Evolutionary conservation across 37 sponge, comb jelly and placozoan species (phyloP).

Genomic region (Petrosia ficiformis): DNA sequence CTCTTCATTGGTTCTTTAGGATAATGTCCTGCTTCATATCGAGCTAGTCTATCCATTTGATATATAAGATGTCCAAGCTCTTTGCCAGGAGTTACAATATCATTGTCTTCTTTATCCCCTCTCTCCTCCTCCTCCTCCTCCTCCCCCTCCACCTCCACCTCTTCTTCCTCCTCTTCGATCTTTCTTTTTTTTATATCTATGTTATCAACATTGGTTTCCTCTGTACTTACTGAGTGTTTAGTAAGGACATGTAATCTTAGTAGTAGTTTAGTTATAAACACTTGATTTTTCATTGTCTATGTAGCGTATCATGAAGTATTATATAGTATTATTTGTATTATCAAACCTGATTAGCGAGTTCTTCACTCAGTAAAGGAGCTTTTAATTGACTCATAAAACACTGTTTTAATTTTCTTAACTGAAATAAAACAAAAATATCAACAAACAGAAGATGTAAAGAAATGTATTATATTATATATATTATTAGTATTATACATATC

Average conservation of each 20-base stretch:
- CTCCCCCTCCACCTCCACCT: too few species aligned
- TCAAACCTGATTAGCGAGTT: slow-evolving; percentile 60
- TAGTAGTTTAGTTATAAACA: slow-evolving; percentile 58
- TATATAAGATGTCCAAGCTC: slow-evolving; percentile 36
- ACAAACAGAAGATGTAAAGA: too few species aligned
- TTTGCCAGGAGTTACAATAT: too few species aligned
- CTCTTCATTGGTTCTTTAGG: slow-evolving; percentile 82
- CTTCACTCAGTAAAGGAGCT: slow-evolving; percentile 27
- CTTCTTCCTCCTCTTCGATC: too few species aligned
- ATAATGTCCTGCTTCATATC: slow-evolving; percentile 66
- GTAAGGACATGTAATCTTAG: slow-evolving; percentile 3
- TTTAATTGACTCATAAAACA: slow-evolving; percentile 36
- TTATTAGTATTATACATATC: too few species aligned
- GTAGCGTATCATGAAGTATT: not conserved
- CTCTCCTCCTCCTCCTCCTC: not conserved
- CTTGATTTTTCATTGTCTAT: slow-evolving; percentile 76
- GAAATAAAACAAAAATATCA: too few species aligned
- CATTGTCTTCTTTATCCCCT: too few species aligned
- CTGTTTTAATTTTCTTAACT: slow-evolving; percentile 35
- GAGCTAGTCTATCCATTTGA: slow-evolving; percentile 55
- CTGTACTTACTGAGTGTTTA: too few species aligned
- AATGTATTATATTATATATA: too few species aligned
- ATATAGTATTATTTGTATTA: not conserved
- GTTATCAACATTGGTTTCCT: too few species aligned
- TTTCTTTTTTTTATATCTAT: too few species aligned